Percentiles rank a stretch among this genome's conserved stretches.
Evolutionary conservation across 2,797 vertebrate genomes (phyloP).

Genomic region (Threskiornis aethiopicus): DNA sequence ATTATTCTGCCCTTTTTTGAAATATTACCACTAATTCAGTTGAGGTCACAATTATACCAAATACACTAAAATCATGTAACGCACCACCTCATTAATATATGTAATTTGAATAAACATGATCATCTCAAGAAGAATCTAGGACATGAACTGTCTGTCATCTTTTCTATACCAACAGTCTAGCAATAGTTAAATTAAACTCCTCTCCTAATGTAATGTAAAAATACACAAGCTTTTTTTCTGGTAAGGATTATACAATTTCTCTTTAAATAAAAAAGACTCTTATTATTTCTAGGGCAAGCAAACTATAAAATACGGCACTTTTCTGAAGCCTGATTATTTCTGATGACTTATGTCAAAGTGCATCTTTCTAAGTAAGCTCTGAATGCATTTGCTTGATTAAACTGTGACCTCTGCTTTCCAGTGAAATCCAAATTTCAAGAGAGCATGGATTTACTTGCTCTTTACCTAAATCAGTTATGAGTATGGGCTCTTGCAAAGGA

Average conservation of each 20-base stretch:
- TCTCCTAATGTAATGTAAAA: background rate
- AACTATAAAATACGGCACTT: background rate
- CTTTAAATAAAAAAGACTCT: background rate
- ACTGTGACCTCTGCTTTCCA: background rate
- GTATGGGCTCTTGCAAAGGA: conserved; percentile 95
- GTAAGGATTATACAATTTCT: background rate
- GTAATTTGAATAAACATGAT: background rate
- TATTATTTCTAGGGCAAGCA: background rate
- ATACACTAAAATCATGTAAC: background rate
- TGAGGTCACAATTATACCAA: background rate
- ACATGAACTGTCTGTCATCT: background rate
- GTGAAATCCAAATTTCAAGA: background rate
- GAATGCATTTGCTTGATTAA: background rate
- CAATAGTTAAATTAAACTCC: background rate
- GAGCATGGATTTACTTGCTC: background rate
- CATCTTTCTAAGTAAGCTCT: background rate
- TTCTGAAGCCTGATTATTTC: background rate
- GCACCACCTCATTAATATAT: background rate
- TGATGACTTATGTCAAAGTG: background rate
- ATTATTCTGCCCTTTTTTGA: background rate
- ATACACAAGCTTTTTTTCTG: background rate
- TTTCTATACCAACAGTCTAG: background rate
- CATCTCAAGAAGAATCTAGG: background rate
- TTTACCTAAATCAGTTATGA: conserved; percentile 96
- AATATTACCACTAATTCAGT: background rate